phyloP scores from a whole-genome alignment of 2,888 invertebrate species.

The Brachyptera putata region DNA sequence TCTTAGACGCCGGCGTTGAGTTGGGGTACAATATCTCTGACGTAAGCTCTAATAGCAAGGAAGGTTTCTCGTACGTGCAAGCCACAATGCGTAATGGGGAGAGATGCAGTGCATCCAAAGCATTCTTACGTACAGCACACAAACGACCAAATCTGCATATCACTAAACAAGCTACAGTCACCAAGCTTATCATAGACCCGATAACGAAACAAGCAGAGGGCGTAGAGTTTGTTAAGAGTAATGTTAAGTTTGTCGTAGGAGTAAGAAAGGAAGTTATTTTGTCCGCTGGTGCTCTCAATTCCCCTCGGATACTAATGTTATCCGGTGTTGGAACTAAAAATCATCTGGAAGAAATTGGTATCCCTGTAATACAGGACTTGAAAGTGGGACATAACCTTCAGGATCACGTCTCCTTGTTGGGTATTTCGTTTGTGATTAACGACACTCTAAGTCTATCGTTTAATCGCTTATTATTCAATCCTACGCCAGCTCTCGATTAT shows the following conservation, averaged over 20 bases:
- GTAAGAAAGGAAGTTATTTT: conserved; percentile 74
- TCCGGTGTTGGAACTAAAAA: conserved; percentile 73
- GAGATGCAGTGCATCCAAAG: conserved; percentile 74
- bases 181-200: conserved; percentile 62
- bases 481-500: conserved; percentile 42
- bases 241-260: conserved; percentile 48
- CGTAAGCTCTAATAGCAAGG: conserved; percentile 49
- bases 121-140: conserved; percentile 66
- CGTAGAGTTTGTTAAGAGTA: conserved; percentile 64
- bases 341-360: conserved; percentile 54
- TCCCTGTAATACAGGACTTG: conserved; percentile 44
- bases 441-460: conserved; percentile 38
- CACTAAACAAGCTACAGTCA: conserved; percentile 63
- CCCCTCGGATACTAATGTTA: conserved; percentile 80
- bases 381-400: conserved; percentile 46
- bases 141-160: conserved; percentile 64
- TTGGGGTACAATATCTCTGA: conserved; percentile 67
- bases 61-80: conserved; percentile 67
- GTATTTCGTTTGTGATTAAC: conserved; percentile 41
- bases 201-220: conserved; percentile 55
- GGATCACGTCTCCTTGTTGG: conserved; percentile 45
- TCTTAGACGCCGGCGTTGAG: conserved; percentile 62
- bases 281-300: conserved; percentile 76
- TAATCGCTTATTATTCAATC: conserved; percentile 35
- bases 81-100: conserved; percentile 67